A percentile compares a stretch with the other conserved stretches of the same genome.
These are phyloP conservation scores for Hirudo medicinalis DNA, from an alignment of 1,140 invertebrate genomes.

Conservation along the genomic window DNA sequence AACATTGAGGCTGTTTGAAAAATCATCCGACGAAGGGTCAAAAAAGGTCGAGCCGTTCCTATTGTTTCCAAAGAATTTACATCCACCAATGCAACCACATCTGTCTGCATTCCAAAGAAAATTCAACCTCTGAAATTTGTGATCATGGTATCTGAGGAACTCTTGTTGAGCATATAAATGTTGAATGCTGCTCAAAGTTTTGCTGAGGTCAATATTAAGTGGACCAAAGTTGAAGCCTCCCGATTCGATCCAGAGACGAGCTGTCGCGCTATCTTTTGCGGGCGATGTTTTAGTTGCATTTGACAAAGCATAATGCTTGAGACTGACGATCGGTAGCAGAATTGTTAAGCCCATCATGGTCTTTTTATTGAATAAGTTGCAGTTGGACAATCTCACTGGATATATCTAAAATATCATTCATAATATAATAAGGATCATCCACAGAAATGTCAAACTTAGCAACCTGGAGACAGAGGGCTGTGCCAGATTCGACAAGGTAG, in stretches of 20 bases:
- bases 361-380: constrained; percentile 80
- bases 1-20: constrained; percentile 61
- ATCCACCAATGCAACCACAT: constrained; percentile 89
- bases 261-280: constrained; percentile 27
- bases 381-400: constrained; percentile 71
- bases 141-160: constrained; percentile 77
- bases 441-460: not conserved
- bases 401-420: constrained; percentile 48
- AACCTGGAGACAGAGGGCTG: constrained; percentile 71
- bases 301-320: constrained; percentile 51
- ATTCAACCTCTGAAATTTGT: constrained; percentile 72
- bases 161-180: constrained; percentile 37
- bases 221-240: constrained; percentile 77
- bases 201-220: constrained; percentile 78
- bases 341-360: constrained; percentile 78
- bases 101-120: constrained; percentile 71
- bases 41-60: constrained; percentile 71
- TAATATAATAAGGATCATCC: too few species aligned
- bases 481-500: constrained; percentile 74
- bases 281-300: constrained; percentile 22
- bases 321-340: constrained; percentile 61
- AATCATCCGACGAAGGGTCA: constrained; percentile 63
- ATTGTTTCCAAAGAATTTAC: constrained; percentile 72
- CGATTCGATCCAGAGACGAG: constrained; percentile 68
- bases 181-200: constrained; percentile 41